phyloP scores from a whole-genome alignment of 2,888 invertebrate species.

The Rhagium mordax region DNA sequence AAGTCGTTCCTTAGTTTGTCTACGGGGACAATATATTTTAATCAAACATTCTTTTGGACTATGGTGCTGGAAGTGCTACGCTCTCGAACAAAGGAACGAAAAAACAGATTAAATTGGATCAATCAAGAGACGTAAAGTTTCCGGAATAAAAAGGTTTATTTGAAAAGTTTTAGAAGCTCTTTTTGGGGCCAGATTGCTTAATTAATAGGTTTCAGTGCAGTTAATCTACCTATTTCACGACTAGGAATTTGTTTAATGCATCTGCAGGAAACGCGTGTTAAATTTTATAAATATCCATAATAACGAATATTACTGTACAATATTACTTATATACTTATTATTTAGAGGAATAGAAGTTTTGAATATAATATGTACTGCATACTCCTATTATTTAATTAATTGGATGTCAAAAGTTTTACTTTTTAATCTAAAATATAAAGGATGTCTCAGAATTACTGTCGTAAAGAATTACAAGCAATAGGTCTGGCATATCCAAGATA shows the following conservation, averaged over 20 bases:
- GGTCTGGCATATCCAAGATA: too few relatives aligned
- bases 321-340: too few relatives aligned
- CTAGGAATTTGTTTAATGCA: not conserved
- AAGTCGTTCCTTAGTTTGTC: constrained; percentile 26
- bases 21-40: constrained; percentile 35
- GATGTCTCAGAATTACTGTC: too few relatives aligned
- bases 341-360: too few relatives aligned
- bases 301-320: too few relatives aligned
- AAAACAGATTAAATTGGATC: constrained; percentile 27
- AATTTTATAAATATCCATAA: not conserved
- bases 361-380: too few relatives aligned
- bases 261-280: not conserved
- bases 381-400: too few relatives aligned
- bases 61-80: constrained; percentile 30
- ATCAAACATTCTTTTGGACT: constrained; percentile 33
- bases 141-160: constrained; percentile 17
- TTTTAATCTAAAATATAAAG: too few relatives aligned
- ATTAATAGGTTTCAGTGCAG: constrained; percentile 8
- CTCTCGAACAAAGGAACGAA: constrained; percentile 14
- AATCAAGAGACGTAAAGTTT: constrained; percentile 22
- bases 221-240: not conserved
- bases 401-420: too few relatives aligned
- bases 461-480: too few relatives aligned
- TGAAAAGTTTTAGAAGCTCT: constrained; percentile 20
- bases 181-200: not conserved